Evolutionary conservation across 2,888 invertebrate species (phyloP).

Genomic region (Electrophaes corylata): DNA sequence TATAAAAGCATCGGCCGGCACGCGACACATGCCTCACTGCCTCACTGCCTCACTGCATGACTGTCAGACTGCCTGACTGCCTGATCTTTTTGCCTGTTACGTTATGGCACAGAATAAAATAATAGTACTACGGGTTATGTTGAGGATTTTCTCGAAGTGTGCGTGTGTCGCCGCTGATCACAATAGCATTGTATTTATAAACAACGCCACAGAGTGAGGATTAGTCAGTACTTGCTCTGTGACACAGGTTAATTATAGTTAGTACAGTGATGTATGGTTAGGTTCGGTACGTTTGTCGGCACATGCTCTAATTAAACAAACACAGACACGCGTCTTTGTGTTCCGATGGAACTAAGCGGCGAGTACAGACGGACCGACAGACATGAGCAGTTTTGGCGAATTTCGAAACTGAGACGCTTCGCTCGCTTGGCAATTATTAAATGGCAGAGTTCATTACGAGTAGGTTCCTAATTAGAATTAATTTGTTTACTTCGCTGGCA

Average conservation of each 20-base stretch:
- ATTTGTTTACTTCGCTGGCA: too few species aligned
- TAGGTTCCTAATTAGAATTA: too few species aligned
- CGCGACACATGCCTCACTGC: too few species aligned
- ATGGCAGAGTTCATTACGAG: too few species aligned
- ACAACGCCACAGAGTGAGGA: conserved; percentile 8
- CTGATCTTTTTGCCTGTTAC: too few species aligned
- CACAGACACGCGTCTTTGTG: conserved; percentile 6
- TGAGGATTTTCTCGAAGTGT: neutral
- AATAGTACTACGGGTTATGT: neutral
- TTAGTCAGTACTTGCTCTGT: neutral
- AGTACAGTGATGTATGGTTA: neutral
- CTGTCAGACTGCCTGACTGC: too few species aligned
- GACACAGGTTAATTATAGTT: conserved; percentile 1
- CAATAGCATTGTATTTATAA: conserved; percentile 12
- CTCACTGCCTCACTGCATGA: too few species aligned
- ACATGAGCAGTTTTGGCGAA: too few species aligned
- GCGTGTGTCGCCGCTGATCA: neutral
- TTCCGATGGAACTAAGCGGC: too few species aligned
- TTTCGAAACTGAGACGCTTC: too few species aligned
- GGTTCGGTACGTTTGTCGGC: conserved; percentile 12
- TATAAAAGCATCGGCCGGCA: neutral
- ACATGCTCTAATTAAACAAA: conserved; percentile 16
- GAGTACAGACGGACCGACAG: too few species aligned
- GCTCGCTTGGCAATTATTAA: too few species aligned
- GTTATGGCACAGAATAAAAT: neutral